phyloP scores from a whole-genome alignment of 1,140 invertebrate genomes.

The Nomia melanderi region DNA sequence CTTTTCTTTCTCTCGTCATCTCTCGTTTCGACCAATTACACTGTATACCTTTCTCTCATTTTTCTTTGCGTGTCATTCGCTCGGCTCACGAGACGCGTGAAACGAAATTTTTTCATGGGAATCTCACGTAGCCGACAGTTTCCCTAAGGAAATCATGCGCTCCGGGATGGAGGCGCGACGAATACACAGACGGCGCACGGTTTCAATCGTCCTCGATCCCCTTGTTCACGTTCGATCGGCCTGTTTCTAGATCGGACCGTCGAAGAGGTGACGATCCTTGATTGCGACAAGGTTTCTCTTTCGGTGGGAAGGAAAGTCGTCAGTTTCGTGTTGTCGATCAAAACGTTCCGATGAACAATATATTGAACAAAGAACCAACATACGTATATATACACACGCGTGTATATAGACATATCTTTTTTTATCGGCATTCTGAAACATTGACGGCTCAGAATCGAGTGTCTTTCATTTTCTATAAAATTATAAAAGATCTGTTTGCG shows the following conservation, averaged over 20 bases:
- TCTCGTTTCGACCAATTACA: no score
- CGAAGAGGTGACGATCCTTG: slow-evolving; percentile 23
- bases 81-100: slow-evolving; percentile 38
- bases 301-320: not conserved
- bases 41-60: no score
- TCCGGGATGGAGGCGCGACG: slow-evolving; percentile 32
- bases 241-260: not conserved
- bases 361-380: not conserved
- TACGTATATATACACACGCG: not conserved
- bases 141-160: slow-evolving; percentile 12
- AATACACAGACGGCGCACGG: slow-evolving; percentile 27
- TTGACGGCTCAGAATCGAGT: slow-evolving; percentile 20
- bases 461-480: slow-evolving; percentile 44
- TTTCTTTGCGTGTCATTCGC: slow-evolving; percentile 4
- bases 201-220: not conserved
- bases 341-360: not conserved
- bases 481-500: slow-evolving; percentile 34
- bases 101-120: slow-evolving; percentile 67
- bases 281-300: not conserved
- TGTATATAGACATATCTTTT: not conserved
- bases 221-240: no score
- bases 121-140: slow-evolving; percentile 59
- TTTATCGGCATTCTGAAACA: not conserved
- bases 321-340: not conserved
- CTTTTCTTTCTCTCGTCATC: not conserved